phyloP scores from a whole-genome alignment of 2,888 invertebrate genomes.

The Dynastes tityus region DNA sequence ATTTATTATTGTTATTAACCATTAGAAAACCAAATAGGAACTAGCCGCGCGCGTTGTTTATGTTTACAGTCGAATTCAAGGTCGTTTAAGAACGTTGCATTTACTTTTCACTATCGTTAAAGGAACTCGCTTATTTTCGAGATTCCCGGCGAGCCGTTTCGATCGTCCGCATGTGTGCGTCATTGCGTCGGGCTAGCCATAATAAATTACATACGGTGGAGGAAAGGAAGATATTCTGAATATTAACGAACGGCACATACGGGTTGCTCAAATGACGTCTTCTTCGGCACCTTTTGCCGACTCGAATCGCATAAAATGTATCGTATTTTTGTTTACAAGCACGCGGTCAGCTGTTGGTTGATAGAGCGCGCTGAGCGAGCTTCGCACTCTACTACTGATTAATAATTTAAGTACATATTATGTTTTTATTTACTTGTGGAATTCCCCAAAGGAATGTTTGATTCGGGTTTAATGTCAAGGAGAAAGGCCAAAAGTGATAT shows the following conservation, averaged over 20 bases:
- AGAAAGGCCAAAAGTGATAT: too few species aligned
- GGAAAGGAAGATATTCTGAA: background rate
- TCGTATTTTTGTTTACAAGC: slow-evolving; percentile 27
- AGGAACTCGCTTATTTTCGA: slow-evolving; percentile 42
- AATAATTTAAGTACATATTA: background rate
- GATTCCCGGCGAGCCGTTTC: slow-evolving; percentile 2
- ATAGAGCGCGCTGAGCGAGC: background rate
- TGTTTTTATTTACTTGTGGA: too few species aligned
- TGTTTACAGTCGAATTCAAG: slow-evolving; percentile 40
- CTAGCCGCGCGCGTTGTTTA: slow-evolving; percentile 23
- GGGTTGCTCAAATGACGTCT: slow-evolving; percentile 10
- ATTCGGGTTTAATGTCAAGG: too few species aligned
- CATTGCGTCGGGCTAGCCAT: background rate
- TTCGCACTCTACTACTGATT: background rate
- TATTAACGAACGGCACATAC: background rate
- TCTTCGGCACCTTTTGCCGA: background rate
- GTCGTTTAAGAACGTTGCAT: slow-evolving; percentile 37
- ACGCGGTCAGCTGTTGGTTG: slow-evolving; percentile 21
- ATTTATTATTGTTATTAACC: background rate
- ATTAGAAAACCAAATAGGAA: slow-evolving; percentile 40
- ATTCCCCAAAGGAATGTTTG: too few species aligned
- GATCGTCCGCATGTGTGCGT: background rate
- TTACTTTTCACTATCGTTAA: slow-evolving; percentile 41
- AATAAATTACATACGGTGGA: background rate
- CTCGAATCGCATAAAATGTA: slow-evolving; percentile 9